phyloP scores from a whole-genome alignment of 2,888 invertebrate species.

The Caenorhabditis sp. region DNA sequence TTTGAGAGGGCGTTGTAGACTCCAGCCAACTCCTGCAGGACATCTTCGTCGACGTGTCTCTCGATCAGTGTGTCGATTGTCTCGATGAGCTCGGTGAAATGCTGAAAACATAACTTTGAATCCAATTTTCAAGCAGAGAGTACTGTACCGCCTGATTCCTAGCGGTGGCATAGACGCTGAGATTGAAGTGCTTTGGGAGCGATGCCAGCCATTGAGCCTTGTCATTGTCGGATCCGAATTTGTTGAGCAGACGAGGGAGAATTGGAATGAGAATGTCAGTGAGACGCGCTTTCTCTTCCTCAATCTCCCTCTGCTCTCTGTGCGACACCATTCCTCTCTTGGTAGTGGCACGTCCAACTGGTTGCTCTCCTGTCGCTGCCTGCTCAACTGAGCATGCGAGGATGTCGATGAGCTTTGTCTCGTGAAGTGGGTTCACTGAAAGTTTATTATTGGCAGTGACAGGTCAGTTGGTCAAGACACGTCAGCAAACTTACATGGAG shows the following conservation, averaged over 20 bases:
- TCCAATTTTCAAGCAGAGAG: background rate
- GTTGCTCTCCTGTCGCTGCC: conserved; percentile 94
- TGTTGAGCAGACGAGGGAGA: conserved; percentile 84
- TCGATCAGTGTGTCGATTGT: conserved; percentile 91
- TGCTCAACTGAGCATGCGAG: conserved; percentile 93
- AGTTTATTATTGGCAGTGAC: no score
- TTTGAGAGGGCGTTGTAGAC: conserved; percentile 61
- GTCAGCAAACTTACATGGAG: no score
- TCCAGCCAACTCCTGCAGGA: conserved; percentile 84
- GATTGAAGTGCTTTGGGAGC: conserved; percentile 97
- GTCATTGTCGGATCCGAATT: conserved; percentile 94
- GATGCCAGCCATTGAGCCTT: conserved; percentile 92
- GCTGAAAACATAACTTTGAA: conserved; percentile 81
- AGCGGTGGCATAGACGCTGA: conserved; percentile 95
- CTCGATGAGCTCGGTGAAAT: conserved; percentile 88
- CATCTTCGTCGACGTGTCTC: conserved; percentile 90
- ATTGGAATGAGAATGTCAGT: conserved; percentile 96
- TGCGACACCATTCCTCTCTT: conserved; percentile 63
- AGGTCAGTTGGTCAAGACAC: no score
- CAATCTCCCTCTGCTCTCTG: conserved; percentile 83
- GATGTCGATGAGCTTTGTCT: conserved; percentile 92
- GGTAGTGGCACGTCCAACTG: conserved; percentile 88
- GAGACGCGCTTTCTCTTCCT: conserved; percentile 92
- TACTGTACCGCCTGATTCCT: conserved; percentile 87
- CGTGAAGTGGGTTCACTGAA: conserved; percentile 90